Evolutionary conservation across 2,888 invertebrate species (phyloP), one percentile per base, ranked within the genome.

Genomic region (Caenorhabditis virilis): DNA sequence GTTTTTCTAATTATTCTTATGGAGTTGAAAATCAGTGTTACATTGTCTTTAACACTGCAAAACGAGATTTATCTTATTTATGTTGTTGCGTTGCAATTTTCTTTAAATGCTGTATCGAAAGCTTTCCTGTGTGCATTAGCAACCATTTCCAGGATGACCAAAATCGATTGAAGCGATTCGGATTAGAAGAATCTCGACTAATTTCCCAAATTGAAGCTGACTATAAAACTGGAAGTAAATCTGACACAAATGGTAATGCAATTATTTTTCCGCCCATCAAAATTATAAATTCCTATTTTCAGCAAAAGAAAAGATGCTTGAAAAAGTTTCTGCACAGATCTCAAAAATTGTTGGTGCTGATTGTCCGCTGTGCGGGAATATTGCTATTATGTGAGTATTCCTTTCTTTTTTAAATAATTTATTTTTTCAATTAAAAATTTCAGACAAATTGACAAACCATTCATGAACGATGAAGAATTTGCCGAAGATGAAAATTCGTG

Each of bases 341-440:
- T 53, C 60, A 3, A 55, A 62, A 16, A 48, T 79, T 7, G 38
- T 79, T 1, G 74, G 72, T 2, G 50, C 63, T 15, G 77, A 78
- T 38, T 79, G 79, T 48, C 78, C 78, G n/a, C 55, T 78, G 22
- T 79, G 79, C 54, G 78, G 78, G 9, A 64, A 60, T 47, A 63
- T 71, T 27, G 78, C 76, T 15, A 78, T 79, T 41, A 61, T 68
- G 68, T 73, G 13, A 43, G 69, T 5, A 25, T 5, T 15, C 23
- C 23, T 13, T 23, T 22, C 2, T 39, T 27, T 20, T 45, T 46
- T 18, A n/a, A 30, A 41, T 39, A 27, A 38, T 18, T 13, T 39
- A 30, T 45, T 13, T 25, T 47, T 60, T 74, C 46, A 59, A n/a
- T n/a, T n/a, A n/a, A n/a, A n/a, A n/a, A n/a, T n/a, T n/a, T n/a